These are phyloP conservation scores for Hestina assimilis DNA, from an alignment of 1,140 invertebrate genomes.

Conservation along the genomic window DNA sequence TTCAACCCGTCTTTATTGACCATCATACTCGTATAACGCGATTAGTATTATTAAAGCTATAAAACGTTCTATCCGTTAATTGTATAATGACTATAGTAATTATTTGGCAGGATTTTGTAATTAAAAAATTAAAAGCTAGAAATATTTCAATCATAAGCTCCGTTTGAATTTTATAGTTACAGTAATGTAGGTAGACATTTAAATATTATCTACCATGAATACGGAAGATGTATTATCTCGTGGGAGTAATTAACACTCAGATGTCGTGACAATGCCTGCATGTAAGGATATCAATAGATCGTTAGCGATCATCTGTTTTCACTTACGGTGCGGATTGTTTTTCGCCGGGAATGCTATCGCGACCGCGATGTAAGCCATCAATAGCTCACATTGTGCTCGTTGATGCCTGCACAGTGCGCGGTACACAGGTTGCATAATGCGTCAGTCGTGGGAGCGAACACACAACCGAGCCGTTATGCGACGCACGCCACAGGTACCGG, in stretches of 20 bases:
- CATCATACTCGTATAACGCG: neutral
- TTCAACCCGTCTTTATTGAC: neutral
- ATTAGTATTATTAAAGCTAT: neutral
- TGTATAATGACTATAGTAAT: neutral
- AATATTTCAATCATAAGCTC: too few species aligned
- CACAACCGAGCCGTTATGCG: conserved; percentile 62
- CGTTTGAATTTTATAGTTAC: too few species aligned
- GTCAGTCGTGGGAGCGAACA: conserved; percentile 60
- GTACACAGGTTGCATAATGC: conserved; percentile 66
- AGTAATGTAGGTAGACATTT: too few species aligned
- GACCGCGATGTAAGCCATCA: conserved; percentile 43
- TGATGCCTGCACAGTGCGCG: conserved; percentile 32
- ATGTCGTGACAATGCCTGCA: conserved; percentile 31
- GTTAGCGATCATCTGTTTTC: conserved; percentile 50
- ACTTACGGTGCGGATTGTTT: conserved; percentile 48
- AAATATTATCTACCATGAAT: too few species aligned
- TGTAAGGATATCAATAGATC: conserved; percentile 37
- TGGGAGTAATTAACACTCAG: conserved; percentile 20
- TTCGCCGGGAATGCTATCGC: conserved; percentile 52
- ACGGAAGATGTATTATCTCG: conserved; percentile 24
- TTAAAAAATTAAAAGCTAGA: too few species aligned
- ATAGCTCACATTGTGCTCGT: conserved; percentile 53
- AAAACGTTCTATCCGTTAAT: neutral
- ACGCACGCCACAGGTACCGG: conserved; percentile 72
- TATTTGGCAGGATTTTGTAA: too few species aligned